A percentile compares a stretch with the other conserved stretches of the same genome.
These are phyloP conservation scores for Columba livia DNA, from an alignment of 2,113 vertebrate genomes.

Conservation along the genomic window DNA sequence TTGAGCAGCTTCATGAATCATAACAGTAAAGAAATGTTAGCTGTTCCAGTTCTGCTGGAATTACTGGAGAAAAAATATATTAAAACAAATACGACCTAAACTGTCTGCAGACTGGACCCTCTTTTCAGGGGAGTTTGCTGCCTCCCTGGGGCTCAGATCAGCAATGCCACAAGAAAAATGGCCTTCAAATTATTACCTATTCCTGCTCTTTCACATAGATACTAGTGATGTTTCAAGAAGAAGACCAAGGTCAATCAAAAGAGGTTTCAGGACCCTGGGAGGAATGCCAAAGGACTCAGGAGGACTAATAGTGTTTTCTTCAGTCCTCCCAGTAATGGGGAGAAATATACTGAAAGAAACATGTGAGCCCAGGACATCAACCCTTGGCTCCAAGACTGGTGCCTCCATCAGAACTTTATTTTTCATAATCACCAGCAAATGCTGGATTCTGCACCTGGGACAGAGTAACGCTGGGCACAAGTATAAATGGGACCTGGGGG, in stretches of 20 bases:
- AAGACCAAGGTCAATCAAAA: not conserved
- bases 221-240: not conserved
- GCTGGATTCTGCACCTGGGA: not conserved
- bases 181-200: not conserved
- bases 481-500: not conserved
- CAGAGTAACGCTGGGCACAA: rapidly evolving
- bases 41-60: not conserved
- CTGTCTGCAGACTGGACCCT: not conserved
- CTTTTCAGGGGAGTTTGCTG: not conserved
- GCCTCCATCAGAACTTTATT: not conserved
- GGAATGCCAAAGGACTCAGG: not conserved
- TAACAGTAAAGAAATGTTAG: not conserved
- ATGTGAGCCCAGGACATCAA: not conserved
- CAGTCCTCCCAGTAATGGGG: not conserved
- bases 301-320: not conserved
- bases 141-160: not conserved
- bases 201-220: not conserved
- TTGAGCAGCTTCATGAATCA: not conserved
- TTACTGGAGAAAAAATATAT: not conserved
- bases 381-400: not conserved
- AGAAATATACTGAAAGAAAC: not conserved
- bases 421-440: not conserved
- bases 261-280: not conserved
- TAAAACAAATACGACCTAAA: conserved; percentile 21
- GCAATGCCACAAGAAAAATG: not conserved